phyloP scores from a whole-genome alignment of 2,797 vertebrate species.

The Galago senegalensis region DNA sequence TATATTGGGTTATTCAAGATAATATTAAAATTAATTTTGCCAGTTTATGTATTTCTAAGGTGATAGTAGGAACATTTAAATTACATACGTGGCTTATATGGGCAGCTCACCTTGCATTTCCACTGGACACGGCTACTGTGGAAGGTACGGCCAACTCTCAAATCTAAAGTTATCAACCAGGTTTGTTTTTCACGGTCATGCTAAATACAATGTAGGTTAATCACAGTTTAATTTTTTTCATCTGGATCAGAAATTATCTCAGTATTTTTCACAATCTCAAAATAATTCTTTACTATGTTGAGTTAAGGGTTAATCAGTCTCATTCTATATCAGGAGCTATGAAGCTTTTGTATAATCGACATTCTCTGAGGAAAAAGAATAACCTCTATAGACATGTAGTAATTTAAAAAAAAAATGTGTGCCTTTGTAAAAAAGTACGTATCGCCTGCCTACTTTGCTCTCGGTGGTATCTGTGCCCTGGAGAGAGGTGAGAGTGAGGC shows the following conservation, averaged over 20 bases:
- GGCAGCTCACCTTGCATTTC: neutral
- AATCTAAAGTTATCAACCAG: neutral
- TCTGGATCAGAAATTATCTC: neutral
- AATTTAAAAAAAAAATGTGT: neutral
- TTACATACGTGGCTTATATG: neutral
- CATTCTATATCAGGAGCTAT: neutral
- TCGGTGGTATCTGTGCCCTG: neutral
- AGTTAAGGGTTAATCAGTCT: neutral
- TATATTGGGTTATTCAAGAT: neutral
- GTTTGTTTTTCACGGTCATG: neutral
- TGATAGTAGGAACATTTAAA: conserved; percentile 2
- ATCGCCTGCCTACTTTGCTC: neutral
- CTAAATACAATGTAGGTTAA: conserved; percentile 29
- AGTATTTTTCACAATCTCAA: neutral
- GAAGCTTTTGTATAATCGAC: neutral
- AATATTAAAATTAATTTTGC: conserved; percentile 1
- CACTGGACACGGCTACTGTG: neutral
- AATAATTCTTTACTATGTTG: neutral
- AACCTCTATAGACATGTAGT: neutral
- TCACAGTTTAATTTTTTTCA: conserved; percentile 41
- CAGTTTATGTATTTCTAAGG: neutral
- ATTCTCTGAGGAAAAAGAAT: neutral
- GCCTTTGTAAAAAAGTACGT: neutral
- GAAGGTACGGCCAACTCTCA: neutral
- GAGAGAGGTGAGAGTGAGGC: neutral